These are phyloP conservation scores for Lithobates sylvaticus DNA, from an alignment of 2,797 vertebrate species.

Conservation along the genomic window DNA sequence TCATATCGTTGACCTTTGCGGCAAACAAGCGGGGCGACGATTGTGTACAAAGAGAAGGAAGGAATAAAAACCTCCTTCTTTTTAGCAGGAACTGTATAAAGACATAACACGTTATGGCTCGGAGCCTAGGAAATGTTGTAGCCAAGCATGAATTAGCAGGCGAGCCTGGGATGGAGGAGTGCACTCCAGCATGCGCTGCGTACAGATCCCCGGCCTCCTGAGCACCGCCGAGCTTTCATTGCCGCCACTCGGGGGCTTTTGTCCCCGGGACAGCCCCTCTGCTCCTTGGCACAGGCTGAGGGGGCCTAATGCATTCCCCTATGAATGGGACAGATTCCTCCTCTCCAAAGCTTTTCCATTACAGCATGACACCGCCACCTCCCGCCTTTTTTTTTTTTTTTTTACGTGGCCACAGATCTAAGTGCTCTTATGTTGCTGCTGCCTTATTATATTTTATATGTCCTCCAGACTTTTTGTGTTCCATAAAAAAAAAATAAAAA, in stretches of 20 bases:
- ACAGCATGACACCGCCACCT: slow-evolving; percentile 58
- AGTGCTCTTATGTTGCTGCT: slow-evolving; percentile 47
- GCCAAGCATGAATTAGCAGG: slow-evolving; percentile 60
- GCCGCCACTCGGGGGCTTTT: slow-evolving; percentile 52
- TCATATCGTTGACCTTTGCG: slow-evolving; percentile 4
- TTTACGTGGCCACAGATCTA: slow-evolving; percentile 49
- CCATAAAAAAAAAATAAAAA: slow-evolving; percentile 24
- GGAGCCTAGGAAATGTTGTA: slow-evolving; percentile 57
- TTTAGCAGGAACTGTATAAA: slow-evolving; percentile 54
- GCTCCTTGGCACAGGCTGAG: slow-evolving; percentile 53
- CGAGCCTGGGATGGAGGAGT: slow-evolving; percentile 42
- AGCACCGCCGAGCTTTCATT: slow-evolving; percentile 56
- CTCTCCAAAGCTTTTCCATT: slow-evolving; percentile 57
- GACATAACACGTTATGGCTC: slow-evolving; percentile 61
- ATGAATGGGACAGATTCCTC: slow-evolving; percentile 56
- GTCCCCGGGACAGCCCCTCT: slow-evolving; percentile 55
- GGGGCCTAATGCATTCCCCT: slow-evolving; percentile 54
- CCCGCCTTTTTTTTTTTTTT: slow-evolving; percentile 33
- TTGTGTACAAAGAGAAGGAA: slow-evolving; percentile 35
- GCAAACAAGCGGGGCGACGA: slow-evolving; percentile 15
- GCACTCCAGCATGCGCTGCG: slow-evolving; percentile 52
- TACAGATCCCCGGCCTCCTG: slow-evolving; percentile 45
- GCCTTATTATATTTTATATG: slow-evolving; percentile 62
- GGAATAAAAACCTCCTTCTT: slow-evolving; percentile 36
- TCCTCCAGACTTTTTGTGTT: slow-evolving; percentile 48